phyloP scores from a whole-genome alignment of 2,113 vertebrate genomes.

The Leiothrix lutea region DNA sequence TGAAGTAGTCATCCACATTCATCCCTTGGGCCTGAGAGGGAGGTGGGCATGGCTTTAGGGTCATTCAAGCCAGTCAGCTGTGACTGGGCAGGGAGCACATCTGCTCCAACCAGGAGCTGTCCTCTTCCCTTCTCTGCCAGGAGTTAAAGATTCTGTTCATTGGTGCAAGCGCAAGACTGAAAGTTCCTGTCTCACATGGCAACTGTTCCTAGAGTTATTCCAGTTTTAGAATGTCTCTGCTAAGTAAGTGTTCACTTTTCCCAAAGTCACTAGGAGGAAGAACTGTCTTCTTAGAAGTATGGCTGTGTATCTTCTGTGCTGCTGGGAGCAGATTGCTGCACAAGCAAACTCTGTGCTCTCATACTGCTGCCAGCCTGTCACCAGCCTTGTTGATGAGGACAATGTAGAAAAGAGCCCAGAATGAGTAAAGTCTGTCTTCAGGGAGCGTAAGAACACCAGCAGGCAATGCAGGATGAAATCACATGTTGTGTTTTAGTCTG shows the following conservation, averaged over 20 bases:
- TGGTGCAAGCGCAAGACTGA: background rate
- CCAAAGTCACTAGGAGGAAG: background rate
- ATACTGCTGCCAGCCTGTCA: background rate
- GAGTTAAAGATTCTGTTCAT: background rate
- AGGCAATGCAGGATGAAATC: background rate
- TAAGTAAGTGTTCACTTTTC: background rate
- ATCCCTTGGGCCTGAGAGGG: background rate
- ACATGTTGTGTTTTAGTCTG: background rate
- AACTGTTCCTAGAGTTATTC: background rate
- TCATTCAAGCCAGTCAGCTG: background rate
- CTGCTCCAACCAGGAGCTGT: background rate
- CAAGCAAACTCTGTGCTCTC: background rate
- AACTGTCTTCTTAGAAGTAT: background rate
- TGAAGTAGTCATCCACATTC: background rate
- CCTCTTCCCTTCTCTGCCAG: background rate
- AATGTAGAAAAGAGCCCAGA: background rate
- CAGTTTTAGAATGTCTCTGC: background rate
- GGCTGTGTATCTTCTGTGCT: background rate
- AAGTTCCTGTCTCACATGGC: background rate
- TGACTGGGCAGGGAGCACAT: background rate
- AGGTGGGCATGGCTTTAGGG: background rate
- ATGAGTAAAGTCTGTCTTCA: background rate
- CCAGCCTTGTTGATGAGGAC: background rate
- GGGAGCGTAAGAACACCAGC: background rate
- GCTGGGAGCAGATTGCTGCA: background rate